Evolutionary conservation across 1,140 invertebrate genomes (phyloP), one percentile per base, ranked within the genome.

Genomic region (Acromyrmex heyeri): DNA sequence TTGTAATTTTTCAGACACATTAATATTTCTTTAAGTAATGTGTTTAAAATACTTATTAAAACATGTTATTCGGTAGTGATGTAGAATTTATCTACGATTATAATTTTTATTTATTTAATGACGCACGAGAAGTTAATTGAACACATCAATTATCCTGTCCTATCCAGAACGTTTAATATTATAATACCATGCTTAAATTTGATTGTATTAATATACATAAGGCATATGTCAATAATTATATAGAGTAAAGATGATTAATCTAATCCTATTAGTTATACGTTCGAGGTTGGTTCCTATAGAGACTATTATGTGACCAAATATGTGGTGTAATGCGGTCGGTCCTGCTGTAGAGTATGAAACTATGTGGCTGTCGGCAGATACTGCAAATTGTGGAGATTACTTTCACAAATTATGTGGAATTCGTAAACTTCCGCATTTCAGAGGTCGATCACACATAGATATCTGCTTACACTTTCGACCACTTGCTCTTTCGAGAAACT

Each of bases 351-450:
- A 86, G 76, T 69, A 61, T 64, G 50, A 86, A 86, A 86, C 85
- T 86, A 86, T 86, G 85, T 82, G 62, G 55, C 38, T 82, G 64
- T 79, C 55, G 50, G 34, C 53, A 65, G 64, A 61, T 69, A 70
- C 75, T 86, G 76, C 62, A 79, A 79, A 86, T 86, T 86, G 62
- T 70, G 62, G 61, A 53, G 65, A 81, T 69, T 86, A 70, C 85
- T 86, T 81, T 86, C 85, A 81, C 53, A 69, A 85, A 78, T 85
- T 85, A 85, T 85, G 75, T 44, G 59, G 73, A 85, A 77, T 78
- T 79, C 48, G 83, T 44, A 50, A 79, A 85, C 62, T 85, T 85
- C 73, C 83, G 38, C 18, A 38, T 83, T 83, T 75, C 69, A 4
- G 55, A 75, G 79, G 57, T 83, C 69, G 79, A 83, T 83, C 79